These are phyloP conservation scores for Monomorium pharaonis DNA, from an alignment of 1,140 invertebrate genomes.

Conservation along the genomic window DNA sequence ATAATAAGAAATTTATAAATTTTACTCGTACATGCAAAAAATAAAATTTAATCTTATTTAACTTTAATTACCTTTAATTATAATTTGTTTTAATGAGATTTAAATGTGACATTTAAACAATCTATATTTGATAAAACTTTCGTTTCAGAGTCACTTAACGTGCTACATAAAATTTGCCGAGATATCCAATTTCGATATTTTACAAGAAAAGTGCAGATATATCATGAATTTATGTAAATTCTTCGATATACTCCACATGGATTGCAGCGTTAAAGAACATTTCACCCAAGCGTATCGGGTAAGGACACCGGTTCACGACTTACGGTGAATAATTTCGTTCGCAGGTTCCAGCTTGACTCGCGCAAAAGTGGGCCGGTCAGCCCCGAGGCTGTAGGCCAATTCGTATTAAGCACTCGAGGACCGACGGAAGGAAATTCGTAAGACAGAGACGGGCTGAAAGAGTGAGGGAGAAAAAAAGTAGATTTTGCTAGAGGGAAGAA, in stretches of 20 bases:
- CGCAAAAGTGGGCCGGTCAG: slow-evolving; percentile 64
- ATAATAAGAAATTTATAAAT: neutral
- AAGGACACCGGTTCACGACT: neutral
- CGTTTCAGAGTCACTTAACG: neutral
- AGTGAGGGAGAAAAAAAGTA: neutral
- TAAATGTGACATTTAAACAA: neutral
- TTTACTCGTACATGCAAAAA: neutral
- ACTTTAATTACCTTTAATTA: neutral
- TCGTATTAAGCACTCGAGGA: slow-evolving; percentile 47
- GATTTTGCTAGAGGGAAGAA: slow-evolving; percentile 31
- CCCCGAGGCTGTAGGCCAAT: slow-evolving; percentile 69
- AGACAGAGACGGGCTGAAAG: neutral
- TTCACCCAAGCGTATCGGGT: neutral
- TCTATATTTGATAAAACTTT: neutral
- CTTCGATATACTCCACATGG: neutral
- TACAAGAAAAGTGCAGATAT: neutral
- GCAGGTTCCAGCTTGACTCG: slow-evolving; percentile 39
- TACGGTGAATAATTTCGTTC: slow-evolving; percentile 50
- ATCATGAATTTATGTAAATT: neutral
- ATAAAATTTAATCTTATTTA: neutral
- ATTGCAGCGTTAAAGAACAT: slow-evolving; percentile 4
- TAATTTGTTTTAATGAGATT: neutral
- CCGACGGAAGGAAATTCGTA: slow-evolving; percentile 30
- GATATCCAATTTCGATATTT: neutral
- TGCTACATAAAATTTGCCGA: neutral